Evolutionary conservation across 2,113 vertebrate genomes (phyloP), one percentile per base, ranked within the genome.

Genomic region (Hypocryptadius cinnamomeus): DNA sequence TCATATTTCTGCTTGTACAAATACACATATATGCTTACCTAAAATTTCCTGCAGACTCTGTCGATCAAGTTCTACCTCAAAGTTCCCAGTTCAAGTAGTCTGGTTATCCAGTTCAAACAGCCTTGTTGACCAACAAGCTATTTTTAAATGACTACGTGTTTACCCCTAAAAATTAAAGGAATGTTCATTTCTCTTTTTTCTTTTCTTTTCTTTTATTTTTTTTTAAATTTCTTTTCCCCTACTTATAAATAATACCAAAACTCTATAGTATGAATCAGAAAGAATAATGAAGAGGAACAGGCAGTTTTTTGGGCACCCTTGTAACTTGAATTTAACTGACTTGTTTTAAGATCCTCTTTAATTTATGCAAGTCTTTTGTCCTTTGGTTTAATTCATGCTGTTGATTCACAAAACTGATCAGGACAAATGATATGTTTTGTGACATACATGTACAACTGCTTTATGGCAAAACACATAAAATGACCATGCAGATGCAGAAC

Each of bases 181-280:
- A 39, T 31, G 2, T 47, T 11, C 2, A 68, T 37, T 13, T 82
- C 4, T 22, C 12, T 16, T 24, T 6, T 2, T 19, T 76, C 3
- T 22, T 14, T 19, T 27, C 2, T 2, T 19, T 20, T 24, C 0
- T 51, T 23, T 18, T 23, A 33, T 11, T 5, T 21, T 4, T 1
- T 11, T 42, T n/a, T n/a, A n/a, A n/a, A n/a, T 15, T 25, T 13
- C 1, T 53, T 47, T 50, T 7, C 3, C 2, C 4, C 20, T 64
- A 31, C 10, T 45, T 64, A 19, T 15, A 90, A 54, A 74, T 66
- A 25, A 71, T 18, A 64, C 3, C 30, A 72, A 79, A 79, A 47
- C 6, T 59, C n/a, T 53, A 56, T 9, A 13, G 19, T 35, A 56
- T 42, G 18, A 63, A 79, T 56, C 7, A 30, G 39, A 83, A 78